Base-by-base conservation (phyloP, 2,888 invertebrate genomes). In the Rhyacophila evoluta region DNA sequence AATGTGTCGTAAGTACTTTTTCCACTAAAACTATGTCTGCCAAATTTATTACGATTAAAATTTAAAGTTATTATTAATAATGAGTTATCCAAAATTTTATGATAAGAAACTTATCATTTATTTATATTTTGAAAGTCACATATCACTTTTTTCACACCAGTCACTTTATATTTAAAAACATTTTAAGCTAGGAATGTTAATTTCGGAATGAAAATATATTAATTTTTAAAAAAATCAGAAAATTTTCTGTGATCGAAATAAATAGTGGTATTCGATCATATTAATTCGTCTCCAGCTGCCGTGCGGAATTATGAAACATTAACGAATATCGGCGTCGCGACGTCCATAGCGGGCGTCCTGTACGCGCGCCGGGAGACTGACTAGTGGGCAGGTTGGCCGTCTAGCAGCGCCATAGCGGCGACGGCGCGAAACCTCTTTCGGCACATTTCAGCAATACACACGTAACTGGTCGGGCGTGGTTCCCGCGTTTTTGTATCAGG, bases 301-400 rank as follows among this genome's bases (percentile, higher is more conserved):
- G 55, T 55, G 15, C 55, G 55, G 55, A 55, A 55, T 55, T 55
- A 19, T 55, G 19, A 55, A 55, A 55, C 55, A 55, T 55, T 55
- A 10, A 55, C 19, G 25, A 2, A 25, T 19, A 8, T 4, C 36
- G n/a, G 25, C 36, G 67, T 37, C 39, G 37, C 74, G 67, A 39
- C 70, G 33, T 71, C 74, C 71, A 71, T 36, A 25, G 69, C 81
- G 81, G 69, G 78, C 79, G 72, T 71, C 73, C 79, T 55, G 75
- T 55, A 73, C 81, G 81, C 77, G 71, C 79, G 78, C 72, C 75
- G 77, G 75, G 81, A 75, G 73, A 78, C 79, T 81, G 73, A 78
- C 79, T 81, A 78, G 81, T 81, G 81, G 75, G 75, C 72, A 71
- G 69, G 69, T 74, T 72, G 73, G 72, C 55, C 55, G 77, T 74